Percentiles rank a stretch among this genome's conserved stretches.
phyloP scores from a whole-genome alignment of 2,888 invertebrate species.

The Cyrtodaria siliqua region DNA sequence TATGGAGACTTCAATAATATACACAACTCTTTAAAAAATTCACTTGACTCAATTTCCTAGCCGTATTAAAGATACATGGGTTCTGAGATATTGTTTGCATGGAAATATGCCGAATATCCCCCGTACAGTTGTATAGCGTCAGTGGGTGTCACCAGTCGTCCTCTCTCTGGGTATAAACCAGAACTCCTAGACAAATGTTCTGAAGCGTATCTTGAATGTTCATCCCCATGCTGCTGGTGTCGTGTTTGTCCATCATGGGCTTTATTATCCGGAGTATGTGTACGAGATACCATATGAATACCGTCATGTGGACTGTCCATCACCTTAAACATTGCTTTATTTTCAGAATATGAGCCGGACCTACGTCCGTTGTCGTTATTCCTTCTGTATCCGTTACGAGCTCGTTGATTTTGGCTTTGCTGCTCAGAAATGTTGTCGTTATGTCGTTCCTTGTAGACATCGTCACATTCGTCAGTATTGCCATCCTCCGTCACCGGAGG shows the following conservation, averaged over 20 bases:
- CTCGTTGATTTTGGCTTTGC: background rate
- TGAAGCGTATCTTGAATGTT: too few relatives aligned
- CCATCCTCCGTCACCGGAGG: conserved; percentile 39
- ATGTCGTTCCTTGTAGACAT: too few relatives aligned
- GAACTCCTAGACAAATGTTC: background rate
- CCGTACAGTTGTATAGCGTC: conserved; percentile 53
- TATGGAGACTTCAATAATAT: too few relatives aligned
- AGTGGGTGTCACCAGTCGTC: conserved; percentile 34
- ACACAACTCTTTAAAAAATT: too few relatives aligned
- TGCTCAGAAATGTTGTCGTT: background rate
- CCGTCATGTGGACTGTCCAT: too few relatives aligned
- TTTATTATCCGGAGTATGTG: too few relatives aligned
- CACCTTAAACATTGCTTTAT: too few relatives aligned
- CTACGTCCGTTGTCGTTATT: background rate
- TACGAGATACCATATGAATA: too few relatives aligned
- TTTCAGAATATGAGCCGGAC: too few relatives aligned
- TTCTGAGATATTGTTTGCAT: conserved; percentile 32
- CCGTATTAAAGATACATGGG: conserved; percentile 43
- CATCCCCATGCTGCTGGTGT: background rate
- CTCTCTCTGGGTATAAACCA: conserved; percentile 23
- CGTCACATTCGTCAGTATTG: too few relatives aligned
- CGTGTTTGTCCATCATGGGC: background rate
- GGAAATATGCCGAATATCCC: conserved; percentile 38
- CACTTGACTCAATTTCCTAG: too few relatives aligned
- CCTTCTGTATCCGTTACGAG: background rate